A percentile compares a stretch with the other conserved stretches of the same genome.
These are phyloP conservation scores for Cristatella mucedo DNA, from an alignment of 2,888 invertebrate genomes.

Conservation along the genomic window DNA sequence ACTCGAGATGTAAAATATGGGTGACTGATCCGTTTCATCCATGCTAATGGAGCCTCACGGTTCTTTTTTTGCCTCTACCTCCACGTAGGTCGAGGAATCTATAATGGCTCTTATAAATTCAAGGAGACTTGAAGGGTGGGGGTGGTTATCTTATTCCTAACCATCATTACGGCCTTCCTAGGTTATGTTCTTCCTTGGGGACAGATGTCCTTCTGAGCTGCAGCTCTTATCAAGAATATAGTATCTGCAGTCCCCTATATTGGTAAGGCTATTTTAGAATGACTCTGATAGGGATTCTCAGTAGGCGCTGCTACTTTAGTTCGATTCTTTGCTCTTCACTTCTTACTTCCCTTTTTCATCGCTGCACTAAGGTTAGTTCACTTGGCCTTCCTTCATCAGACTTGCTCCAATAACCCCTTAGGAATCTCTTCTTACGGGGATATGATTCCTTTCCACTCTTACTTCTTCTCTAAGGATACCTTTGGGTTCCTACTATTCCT, in stretches of 20 bases:
- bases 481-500: constrained; percentile 14
- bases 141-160: constrained; percentile 49
- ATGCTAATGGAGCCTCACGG: constrained; percentile 56
- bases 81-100: constrained; percentile 53
- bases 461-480: constrained; percentile 50
- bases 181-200: constrained; percentile 63
- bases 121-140: constrained; percentile 50
- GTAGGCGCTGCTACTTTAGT: constrained; percentile 57
- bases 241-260: constrained; percentile 55
- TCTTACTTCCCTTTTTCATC: constrained; percentile 55
- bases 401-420: constrained; percentile 52
- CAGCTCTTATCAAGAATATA: constrained; percentile 43
- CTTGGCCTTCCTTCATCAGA: constrained; percentile 50
- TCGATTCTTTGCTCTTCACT: constrained; percentile 61
- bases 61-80: constrained; percentile 55
- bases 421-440: constrained; percentile 50
- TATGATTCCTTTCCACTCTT: constrained; percentile 55
- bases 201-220: constrained; percentile 66
- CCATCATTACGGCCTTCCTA: constrained; percentile 58
- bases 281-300: constrained; percentile 60
- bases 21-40: constrained; percentile 50
- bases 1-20: constrained; percentile 55
- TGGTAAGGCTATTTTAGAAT: constrained; percentile 49
- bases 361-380: constrained; percentile 48
- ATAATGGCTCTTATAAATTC: constrained; percentile 42